These are phyloP conservation scores for Cromileptes altivelis DNA, from an alignment of 2,113 vertebrate genomes.

Conservation along the genomic window DNA sequence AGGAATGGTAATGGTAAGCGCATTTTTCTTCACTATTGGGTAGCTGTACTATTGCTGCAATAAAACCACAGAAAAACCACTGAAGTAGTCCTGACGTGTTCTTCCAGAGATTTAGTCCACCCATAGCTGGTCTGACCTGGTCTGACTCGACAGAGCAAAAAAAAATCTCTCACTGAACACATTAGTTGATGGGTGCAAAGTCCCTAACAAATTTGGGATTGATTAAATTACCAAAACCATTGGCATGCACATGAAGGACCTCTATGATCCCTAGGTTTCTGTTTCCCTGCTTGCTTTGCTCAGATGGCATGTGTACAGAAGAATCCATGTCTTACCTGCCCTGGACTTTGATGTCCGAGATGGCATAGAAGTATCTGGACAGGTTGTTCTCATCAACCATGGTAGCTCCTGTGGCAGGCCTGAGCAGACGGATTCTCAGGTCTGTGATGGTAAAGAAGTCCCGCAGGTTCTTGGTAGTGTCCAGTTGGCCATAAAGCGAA, in stretches of 20 bases:
- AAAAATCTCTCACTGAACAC: no score
- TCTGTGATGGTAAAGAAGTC: slow-evolving; percentile 99
- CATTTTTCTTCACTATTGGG: slow-evolving; percentile 46
- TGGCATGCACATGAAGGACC: background rate
- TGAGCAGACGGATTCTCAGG: slow-evolving; percentile 94
- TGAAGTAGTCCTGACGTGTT: background rate
- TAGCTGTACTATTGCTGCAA: slow-evolving; percentile 20
- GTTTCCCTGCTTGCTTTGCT: background rate
- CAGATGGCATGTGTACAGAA: background rate
- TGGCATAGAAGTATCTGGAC: slow-evolving; percentile 98
- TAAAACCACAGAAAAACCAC: slow-evolving; percentile 7
- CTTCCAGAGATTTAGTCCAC: background rate
- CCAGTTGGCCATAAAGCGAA: slow-evolving; percentile 97
- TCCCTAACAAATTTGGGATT: background rate
- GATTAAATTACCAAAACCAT: background rate
- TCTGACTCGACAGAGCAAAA: background rate
- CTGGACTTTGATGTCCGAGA: slow-evolving; percentile 97
- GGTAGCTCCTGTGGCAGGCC: slow-evolving; percentile 95
- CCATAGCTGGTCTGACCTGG: background rate
- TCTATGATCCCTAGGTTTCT: background rate
- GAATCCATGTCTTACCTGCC: slow-evolving; percentile 91
- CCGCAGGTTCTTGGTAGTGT: slow-evolving; percentile 98
- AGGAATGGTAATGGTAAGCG: slow-evolving; percentile 64
- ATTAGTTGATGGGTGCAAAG: background rate
- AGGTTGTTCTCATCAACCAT: slow-evolving; percentile 95